Base-by-base conservation (phyloP, 2,797 vertebrate species). In the Sebastes oblongus region DNA sequence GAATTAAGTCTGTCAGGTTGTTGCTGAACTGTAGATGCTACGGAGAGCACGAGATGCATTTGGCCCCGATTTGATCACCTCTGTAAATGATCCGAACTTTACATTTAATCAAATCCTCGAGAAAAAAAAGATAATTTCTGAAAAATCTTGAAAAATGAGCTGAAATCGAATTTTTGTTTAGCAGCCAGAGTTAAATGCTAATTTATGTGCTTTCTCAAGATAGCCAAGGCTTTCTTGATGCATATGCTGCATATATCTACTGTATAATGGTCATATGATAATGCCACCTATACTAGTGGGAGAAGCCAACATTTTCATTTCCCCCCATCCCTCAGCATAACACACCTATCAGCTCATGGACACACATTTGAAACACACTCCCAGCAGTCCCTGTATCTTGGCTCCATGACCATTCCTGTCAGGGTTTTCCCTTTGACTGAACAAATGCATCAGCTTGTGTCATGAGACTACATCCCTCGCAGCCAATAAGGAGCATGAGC, bases 381-480 rank as follows among this genome's bases (percentile, higher is more conserved):
- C 90, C 92, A 91, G 88, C 86, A 86, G 91, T 79, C 85, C 73
- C 82, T 56, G 86, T 82, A 89, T 87, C 90, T 92, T 92, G 86
- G 89, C 89, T 91, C 77, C 84, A 76, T 89, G 91, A 88, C 91
- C 94, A 82, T 89, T 89, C 82, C 77, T 93, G 93, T 94, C 93
- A 92, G 87, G 88, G 82, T 81, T 91, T 92, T 88, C 80, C 83
- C 78, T 89, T 89, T 89, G 91, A 92, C 90, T 89, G 89, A 94
- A 92, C 90, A 94, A 92, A 93, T 92, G 91, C 92, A 93, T 92
- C 88, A 91, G 91, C 88, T 90, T 79, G 82, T 93, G 89, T 90
- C 92, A 92, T 86, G 91, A 93, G 93, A 92, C 91, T 87, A 81
- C 73, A 86, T 94, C 72, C 82, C 91, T 92, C 75, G 84, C 88